These are phyloP conservation scores for Coreoperca whiteheadi DNA, from an alignment of 2,113 vertebrate genomes.

Conservation along the genomic window DNA sequence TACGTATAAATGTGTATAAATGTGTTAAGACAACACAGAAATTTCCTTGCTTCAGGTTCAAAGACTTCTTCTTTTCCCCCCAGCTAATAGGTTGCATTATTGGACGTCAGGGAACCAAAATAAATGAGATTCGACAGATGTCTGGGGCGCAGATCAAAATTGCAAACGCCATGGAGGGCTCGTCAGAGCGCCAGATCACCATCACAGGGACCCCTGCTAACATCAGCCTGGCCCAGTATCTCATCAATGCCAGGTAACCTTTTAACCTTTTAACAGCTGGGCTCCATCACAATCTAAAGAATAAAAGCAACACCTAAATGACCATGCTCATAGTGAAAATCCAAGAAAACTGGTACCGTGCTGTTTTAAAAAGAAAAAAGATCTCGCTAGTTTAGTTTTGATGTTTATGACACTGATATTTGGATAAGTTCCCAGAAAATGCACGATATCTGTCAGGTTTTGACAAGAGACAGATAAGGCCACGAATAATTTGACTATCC, in stretches of 20 bases:
- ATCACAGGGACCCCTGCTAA: slow-evolving; percentile 99
- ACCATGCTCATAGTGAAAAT: neutral
- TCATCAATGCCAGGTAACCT: slow-evolving; percentile 98
- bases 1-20: neutral
- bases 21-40: neutral
- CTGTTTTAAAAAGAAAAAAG: neutral
- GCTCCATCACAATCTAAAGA: slow-evolving; percentile 5
- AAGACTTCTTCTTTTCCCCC: slow-evolving; percentile 66
- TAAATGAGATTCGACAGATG: slow-evolving; percentile 99
- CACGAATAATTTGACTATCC: slow-evolving; percentile 20
- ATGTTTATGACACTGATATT: slow-evolving; percentile 17
- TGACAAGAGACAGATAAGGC: slow-evolving; percentile 20
- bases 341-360: neutral
- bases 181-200: slow-evolving; percentile 97
- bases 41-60: slow-evolving; percentile 32
- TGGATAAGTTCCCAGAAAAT: slow-evolving; percentile 16
- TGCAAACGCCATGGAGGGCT: slow-evolving; percentile 97
- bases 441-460: slow-evolving; percentile 5
- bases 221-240: slow-evolving; percentile 99
- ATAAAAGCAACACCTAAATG: slow-evolving; percentile 16
- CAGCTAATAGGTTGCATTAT: slow-evolving; percentile 99
- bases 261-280: slow-evolving; percentile 13
- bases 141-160: slow-evolving; percentile 99
- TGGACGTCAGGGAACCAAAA: slow-evolving; percentile 99
- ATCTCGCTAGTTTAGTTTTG: slow-evolving; percentile 1